Conservation (phyloP, 1,140 invertebrate species). For the Drosophila nigrodunni region DNA sequence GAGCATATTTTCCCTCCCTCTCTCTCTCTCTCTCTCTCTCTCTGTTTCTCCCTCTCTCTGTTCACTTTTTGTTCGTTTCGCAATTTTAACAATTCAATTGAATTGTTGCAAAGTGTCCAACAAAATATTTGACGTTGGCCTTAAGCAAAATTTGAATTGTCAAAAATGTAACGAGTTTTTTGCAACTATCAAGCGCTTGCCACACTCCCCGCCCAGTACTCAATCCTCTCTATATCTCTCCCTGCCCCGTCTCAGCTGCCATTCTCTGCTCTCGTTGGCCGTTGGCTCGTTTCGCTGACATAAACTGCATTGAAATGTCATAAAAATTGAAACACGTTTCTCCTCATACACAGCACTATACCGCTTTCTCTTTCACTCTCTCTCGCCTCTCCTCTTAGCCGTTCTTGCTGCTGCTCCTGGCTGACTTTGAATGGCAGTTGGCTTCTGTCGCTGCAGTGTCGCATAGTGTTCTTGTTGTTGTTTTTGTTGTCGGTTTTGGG, state of each 20-base stretch:
- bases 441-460: constrained; percentile 48
- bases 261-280: constrained; percentile 27
- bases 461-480: constrained; percentile 34
- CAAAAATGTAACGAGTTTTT: constrained; percentile 76
- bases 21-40: neutral
- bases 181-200: neutral
- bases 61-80: constrained; percentile 13
- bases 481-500: constrained; percentile 43
- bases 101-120: constrained; percentile 70
- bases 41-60: neutral
- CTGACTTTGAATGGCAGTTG: constrained; percentile 63
- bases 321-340: constrained; percentile 81
- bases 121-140: constrained; percentile 56
- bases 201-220: no score
- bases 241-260: neutral
- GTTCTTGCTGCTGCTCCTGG: constrained; percentile 24
- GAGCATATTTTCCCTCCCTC: neutral
- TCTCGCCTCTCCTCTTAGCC: neutral
- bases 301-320: constrained; percentile 82
- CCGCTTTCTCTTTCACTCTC: neutral
- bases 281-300: constrained; percentile 71
- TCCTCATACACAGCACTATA: constrained; percentile 25
- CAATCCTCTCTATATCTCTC: neutral
- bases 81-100: constrained; percentile 72
- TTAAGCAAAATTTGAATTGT: constrained; percentile 70